A percentile compares a stretch with the other conserved stretches of the same genome.
phyloP scores from a whole-genome alignment of 2,797 vertebrate genomes.

The Chromis chromis region DNA sequence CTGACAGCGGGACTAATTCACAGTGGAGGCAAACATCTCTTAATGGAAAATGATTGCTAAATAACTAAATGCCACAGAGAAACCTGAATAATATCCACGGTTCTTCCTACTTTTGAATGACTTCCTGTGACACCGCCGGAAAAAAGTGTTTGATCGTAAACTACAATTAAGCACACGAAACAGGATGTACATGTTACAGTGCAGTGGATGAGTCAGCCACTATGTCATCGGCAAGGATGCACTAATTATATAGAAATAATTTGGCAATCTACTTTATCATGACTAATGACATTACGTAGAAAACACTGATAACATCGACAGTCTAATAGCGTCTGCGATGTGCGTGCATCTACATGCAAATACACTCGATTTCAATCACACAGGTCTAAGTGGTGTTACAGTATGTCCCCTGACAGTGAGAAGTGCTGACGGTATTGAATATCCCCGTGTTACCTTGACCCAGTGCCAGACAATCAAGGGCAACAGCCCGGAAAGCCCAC shows the following conservation, averaged over 20 bases:
- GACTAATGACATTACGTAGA: constrained; percentile 39
- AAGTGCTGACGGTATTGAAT: constrained; percentile 41
- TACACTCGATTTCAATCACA: constrained; percentile 1
- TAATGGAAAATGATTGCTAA: constrained; percentile 59
- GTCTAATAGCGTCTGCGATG: constrained; percentile 1
- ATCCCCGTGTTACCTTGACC: constrained; percentile 53
- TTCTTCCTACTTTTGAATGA: constrained; percentile 43
- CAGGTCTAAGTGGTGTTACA: constrained; percentile 11
- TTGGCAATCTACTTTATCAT: constrained; percentile 41
- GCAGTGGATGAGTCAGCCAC: constrained; percentile 47
- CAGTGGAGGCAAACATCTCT: constrained; percentile 51
- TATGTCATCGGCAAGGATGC: constrained; percentile 39
- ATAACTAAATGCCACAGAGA: constrained; percentile 41
- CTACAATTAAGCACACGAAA: constrained; percentile 29
- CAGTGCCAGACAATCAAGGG: constrained; percentile 63
- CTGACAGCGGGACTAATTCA: constrained; percentile 57
- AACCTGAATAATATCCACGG: constrained; percentile 44
- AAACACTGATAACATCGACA: constrained; percentile 12
- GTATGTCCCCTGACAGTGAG: constrained; percentile 18
- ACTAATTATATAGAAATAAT: constrained; percentile 53
- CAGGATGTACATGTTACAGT: constrained; percentile 47
- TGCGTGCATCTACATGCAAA: not conserved
- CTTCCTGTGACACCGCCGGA: constrained; percentile 37
- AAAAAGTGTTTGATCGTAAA: constrained; percentile 37
- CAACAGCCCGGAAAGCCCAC: constrained; percentile 54